Conservation (phyloP, 2,888 invertebrate species). For the Polydrusus pterygomalis region DNA sequence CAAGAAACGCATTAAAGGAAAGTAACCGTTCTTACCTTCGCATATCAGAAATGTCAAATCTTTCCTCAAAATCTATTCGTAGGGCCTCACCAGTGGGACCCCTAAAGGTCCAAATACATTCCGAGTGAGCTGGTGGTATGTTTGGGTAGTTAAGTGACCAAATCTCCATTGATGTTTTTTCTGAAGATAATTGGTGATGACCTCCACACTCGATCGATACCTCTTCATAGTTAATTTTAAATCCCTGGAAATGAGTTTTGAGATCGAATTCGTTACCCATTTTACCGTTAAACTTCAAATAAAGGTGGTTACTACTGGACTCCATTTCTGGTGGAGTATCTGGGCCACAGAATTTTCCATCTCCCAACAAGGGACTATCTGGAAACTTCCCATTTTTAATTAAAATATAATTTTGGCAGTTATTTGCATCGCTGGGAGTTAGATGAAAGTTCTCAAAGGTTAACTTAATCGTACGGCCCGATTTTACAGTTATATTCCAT, state of each 20-base stretch:
- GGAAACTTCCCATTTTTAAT: conserved; percentile 82
- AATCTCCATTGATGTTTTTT: conserved; percentile 75
- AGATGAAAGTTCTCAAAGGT: conserved; percentile 79
- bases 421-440: conserved; percentile 60
- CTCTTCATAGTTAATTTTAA: conserved; percentile 75
- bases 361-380: conserved; percentile 82
- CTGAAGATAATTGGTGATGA: conserved; percentile 74
- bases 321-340: conserved; percentile 68
- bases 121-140: conserved; percentile 84
- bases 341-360: conserved; percentile 83
- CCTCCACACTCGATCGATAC: conserved; percentile 81
- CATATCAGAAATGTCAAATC: conserved; percentile 76
- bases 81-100: conserved; percentile 85
- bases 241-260: conserved; percentile 62
- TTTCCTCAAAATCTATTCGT: conserved; percentile 83
- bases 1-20: too few relatives aligned
- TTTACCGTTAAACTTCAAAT: conserved; percentile 72
- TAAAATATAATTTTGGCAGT: conserved; percentile 70
- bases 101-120: conserved; percentile 87
- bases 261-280: too few relatives aligned
- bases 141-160: conserved; percentile 89
- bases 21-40: background rate
- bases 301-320: conserved; percentile 80
- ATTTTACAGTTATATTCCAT: conserved; percentile 84
- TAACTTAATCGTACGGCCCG: conserved; percentile 83